Percentiles rank a stretch among this genome's conserved stretches.
Conservation (phyloP, 2,888 invertebrate species). For the Opisthograptis luteolata region DNA sequence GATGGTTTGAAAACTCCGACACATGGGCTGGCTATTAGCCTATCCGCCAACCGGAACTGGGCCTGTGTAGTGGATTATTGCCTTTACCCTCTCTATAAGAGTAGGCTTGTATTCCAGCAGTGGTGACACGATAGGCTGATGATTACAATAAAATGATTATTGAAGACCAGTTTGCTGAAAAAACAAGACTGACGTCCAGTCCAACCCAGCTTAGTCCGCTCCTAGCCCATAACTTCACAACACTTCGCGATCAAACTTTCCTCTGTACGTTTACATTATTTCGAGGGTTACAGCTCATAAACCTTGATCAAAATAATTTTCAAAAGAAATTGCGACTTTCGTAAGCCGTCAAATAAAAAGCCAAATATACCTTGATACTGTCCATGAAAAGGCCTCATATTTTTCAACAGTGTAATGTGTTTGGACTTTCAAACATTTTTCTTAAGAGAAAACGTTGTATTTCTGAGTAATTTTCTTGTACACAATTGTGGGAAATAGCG, state of each 20-base stretch:
- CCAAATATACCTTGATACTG: constrained; percentile 14
- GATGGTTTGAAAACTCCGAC: no score
- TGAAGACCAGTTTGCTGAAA: no score
- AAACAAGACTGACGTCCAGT: constrained; percentile 5
- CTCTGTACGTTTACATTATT: constrained; percentile 23
- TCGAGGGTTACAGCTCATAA: constrained; percentile 29
- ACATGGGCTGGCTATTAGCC: no score
- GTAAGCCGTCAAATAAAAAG: constrained; percentile 10
- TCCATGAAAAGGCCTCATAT: constrained; percentile 14
- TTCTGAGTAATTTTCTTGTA: background rate
- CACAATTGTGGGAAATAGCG: background rate
- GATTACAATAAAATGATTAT: no score
- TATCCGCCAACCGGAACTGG: no score
- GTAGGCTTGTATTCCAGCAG: no score
- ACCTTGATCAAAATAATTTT: constrained; percentile 30
- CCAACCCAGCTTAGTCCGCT: background rate
- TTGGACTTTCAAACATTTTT: constrained; percentile 6
- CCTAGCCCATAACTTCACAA: constrained; percentile 16
- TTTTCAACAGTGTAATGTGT: constrained; percentile 4
- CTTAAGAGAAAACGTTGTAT: background rate
- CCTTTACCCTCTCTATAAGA: no score
- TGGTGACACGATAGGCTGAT: no score
- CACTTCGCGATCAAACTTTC: constrained; percentile 26
- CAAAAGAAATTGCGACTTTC: constrained; percentile 2
- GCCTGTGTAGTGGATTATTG: no score